Conservation (phyloP, 2,797 vertebrate genomes). For the Onychomys leucogaster region DNA sequence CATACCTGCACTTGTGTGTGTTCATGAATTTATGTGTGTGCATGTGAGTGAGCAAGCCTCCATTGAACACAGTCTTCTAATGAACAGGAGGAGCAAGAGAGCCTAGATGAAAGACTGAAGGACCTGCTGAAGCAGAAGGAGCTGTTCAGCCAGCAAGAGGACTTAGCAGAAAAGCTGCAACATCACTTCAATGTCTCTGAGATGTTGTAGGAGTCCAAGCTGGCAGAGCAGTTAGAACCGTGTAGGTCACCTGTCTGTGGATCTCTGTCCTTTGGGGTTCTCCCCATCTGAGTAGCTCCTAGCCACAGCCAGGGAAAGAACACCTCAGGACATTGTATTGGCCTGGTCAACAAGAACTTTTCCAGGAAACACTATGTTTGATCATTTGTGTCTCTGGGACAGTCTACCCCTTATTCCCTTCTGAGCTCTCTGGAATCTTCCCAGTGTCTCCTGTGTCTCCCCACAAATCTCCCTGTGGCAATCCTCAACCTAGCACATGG, state of each 20-base stretch:
- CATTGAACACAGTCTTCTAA: neutral
- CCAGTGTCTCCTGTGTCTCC: too few species aligned
- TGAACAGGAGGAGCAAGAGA: neutral
- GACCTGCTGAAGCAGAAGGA: neutral
- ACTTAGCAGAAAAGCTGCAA: neutral
- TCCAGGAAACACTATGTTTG: too few species aligned
- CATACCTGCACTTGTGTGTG: neutral
- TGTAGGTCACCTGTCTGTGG: too few species aligned
- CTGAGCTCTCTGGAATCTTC: too few species aligned
- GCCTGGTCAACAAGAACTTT: too few species aligned
- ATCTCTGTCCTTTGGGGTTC: neutral
- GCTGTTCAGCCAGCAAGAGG: neutral
- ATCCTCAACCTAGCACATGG: too few species aligned
- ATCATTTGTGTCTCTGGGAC: too few species aligned
- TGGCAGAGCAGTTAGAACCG: neutral
- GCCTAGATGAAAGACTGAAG: too few species aligned
- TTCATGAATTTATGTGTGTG: neutral
- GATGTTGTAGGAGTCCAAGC: neutral
- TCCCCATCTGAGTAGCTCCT: accelerated
- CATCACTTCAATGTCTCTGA: accelerated
- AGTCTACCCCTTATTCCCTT: too few species aligned
- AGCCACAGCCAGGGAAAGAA: neutral
- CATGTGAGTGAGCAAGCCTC: neutral
- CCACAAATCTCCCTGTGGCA: too few species aligned
- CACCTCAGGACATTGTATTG: neutral